These are phyloP conservation scores for Heteronetta atricapilla DNA, from an alignment of 2,113 vertebrate species.

Conservation along the genomic window DNA sequence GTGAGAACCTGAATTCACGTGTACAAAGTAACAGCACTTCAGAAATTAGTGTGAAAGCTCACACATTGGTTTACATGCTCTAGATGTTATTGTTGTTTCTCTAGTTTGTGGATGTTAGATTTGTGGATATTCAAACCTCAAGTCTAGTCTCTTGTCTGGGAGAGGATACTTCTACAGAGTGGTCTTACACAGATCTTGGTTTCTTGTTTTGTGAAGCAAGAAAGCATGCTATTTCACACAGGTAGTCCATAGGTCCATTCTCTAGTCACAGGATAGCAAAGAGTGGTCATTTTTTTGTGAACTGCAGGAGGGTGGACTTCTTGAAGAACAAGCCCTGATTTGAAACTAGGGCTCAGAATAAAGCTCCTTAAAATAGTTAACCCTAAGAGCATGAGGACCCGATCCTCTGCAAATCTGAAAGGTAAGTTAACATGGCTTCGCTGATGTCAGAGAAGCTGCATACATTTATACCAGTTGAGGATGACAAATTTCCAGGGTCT, in stretches of 20 bases:
- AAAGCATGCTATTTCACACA: neutral
- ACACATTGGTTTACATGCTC: neutral
- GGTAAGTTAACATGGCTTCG: neutral
- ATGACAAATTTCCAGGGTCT: constrained; percentile 3
- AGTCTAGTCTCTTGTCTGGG: neutral
- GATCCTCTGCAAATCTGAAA: neutral
- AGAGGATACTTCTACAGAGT: neutral
- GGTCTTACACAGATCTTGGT: neutral
- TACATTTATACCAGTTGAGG: neutral
- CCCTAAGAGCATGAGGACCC: neutral
- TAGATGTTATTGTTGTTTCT: neutral
- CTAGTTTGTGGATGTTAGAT: neutral
- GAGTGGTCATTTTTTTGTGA: neutral
- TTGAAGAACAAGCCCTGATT: neutral
- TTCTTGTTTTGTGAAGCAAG: neutral
- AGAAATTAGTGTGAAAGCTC: neutral
- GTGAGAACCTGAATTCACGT: neutral
- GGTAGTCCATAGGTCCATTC: neutral
- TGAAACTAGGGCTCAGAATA: neutral
- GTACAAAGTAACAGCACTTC: neutral
- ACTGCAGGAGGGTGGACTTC: neutral
- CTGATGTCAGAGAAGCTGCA: constrained; percentile 4
- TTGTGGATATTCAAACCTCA: neutral
- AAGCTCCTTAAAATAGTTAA: neutral
- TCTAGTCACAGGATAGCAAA: neutral